These are phyloP conservation scores for Cardiocondyla obscurior DNA, from an alignment of 1,140 invertebrate species.

Conservation along the genomic window DNA sequence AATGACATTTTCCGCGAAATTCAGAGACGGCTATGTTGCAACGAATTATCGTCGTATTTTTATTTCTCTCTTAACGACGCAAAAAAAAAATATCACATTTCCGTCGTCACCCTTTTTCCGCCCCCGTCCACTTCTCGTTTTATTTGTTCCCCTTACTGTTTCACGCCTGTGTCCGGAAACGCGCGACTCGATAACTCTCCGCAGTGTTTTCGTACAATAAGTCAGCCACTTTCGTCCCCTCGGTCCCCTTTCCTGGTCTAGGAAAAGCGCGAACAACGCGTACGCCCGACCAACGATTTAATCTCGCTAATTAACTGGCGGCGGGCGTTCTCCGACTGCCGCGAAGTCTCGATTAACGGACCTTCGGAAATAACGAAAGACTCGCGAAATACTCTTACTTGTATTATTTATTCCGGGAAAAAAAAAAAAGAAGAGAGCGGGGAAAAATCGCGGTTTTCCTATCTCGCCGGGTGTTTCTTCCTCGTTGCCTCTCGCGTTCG, in stretches of 20 bases:
- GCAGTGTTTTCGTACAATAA: conserved; percentile 3
- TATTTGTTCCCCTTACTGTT: neutral
- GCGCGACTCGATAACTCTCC: neutral
- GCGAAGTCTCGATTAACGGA: too few relatives aligned
- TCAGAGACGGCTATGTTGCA: neutral
- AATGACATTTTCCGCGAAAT: neutral
- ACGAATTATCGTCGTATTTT: neutral
- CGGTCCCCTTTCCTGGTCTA: neutral
- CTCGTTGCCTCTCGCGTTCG: neutral
- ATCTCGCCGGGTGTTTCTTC: too few relatives aligned
- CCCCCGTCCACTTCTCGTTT: neutral
- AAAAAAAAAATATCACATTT: too few relatives aligned
- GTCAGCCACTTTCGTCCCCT: neutral
- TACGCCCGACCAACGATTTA: conserved; percentile 2
- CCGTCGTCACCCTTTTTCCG: neutral
- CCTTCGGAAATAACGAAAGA: too few relatives aligned
- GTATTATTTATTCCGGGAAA: too few relatives aligned
- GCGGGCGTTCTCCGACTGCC: too few relatives aligned
- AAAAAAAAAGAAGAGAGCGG: neutral
- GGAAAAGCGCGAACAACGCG: neutral
- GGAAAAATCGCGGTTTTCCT: neutral
- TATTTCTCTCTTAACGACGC: neutral
- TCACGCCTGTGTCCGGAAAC: neutral
- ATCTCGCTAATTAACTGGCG: conserved; percentile 48
- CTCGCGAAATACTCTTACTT: too few relatives aligned